Evolutionary conservation across 1,140 invertebrate genomes (phyloP), one percentile per base, ranked within the genome.

Genomic region (Nomia melanderi): DNA sequence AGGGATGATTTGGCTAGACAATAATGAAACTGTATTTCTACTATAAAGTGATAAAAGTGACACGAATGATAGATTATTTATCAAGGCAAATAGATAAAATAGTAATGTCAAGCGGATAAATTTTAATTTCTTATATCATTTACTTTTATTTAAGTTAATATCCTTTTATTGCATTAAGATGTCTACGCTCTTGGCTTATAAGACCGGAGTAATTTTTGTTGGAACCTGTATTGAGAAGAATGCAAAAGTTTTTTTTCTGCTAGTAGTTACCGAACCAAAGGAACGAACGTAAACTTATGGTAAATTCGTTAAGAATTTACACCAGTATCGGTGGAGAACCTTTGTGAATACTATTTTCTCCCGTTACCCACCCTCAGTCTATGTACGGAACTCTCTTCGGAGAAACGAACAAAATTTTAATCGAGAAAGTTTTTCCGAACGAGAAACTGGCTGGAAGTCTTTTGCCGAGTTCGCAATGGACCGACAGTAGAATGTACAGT

Each of bases 361-460:
- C 82, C 63, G 67, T 41, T 59, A 50, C 27, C 33, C 47, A 6
- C 44, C 17, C 47, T n/a, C 70, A 81, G 79, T 81, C 64, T 75
- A 67, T 79, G 78, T 65, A 86, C 78, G 79, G 82, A 89, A 88
- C 85, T 90, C 83, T 90, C 83, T 60, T 59, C 79, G 67, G 79
- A 82, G 57, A 44, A 85, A 83, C 80, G 77, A 88, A 85, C 83
- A 87, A 88, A 90, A 90, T 90, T 90, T 90, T 90, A 90, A 90
- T 90, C 88, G 88, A 90, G 88, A 89, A 90, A 90, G 86, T 89
- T 90, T 89, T 71, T 67, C 71, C 70, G 83, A 87, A 62, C 74
- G 79, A 74, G 81, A 67, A 75, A 44, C 65, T 54, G 77, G 72
- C 74, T 70, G 70, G 60, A 80, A 69, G 81, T 87, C 80, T 78